Percentiles rank a stretch among this genome's conserved stretches.
phyloP scores from a whole-genome alignment of 2,797 vertebrate genomes.

The Ctenopoma multispine region DNA sequence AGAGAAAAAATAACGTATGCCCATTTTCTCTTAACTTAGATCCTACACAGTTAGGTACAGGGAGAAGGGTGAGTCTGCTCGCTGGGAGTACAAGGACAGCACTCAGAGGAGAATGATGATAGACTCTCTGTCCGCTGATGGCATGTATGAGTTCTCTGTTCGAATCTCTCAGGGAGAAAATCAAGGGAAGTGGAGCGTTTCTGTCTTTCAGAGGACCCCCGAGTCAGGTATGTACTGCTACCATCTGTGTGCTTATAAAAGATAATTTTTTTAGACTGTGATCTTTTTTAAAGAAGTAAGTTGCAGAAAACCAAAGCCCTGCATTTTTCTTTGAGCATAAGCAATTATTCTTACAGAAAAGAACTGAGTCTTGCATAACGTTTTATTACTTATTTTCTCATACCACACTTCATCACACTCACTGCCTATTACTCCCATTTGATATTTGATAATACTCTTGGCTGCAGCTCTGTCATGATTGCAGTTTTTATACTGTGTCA shows the following conservation, averaged over 20 bases:
- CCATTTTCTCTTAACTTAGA: slow-evolving; percentile 72
- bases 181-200: slow-evolving; percentile 93
- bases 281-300: slow-evolving; percentile 2
- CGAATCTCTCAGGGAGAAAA: slow-evolving; percentile 89
- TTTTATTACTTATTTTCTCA: slow-evolving; percentile 40
- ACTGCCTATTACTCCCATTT: slow-evolving; percentile 36
- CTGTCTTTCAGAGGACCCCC: slow-evolving; percentile 96
- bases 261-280: neutral
- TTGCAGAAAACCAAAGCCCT: neutral
- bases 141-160: slow-evolving; percentile 97
- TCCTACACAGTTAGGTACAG: slow-evolving; percentile 92
- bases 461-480: slow-evolving; percentile 47
- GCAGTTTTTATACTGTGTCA: slow-evolving; percentile 55
- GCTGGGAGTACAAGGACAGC: slow-evolving; percentile 94
- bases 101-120: slow-evolving; percentile 88
- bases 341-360: slow-evolving; percentile 23
- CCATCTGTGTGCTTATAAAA: neutral
- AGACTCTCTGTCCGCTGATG: slow-evolving; percentile 90
- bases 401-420: slow-evolving; percentile 55
- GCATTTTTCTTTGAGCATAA: slow-evolving; percentile 16
- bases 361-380: slow-evolving; percentile 36
- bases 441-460: slow-evolving; percentile 58
- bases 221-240: slow-evolving; percentile 89
- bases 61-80: slow-evolving; percentile 95
- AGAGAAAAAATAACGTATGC: slow-evolving; percentile 13